phyloP scores from a whole-genome alignment of 2,113 vertebrate genomes.

The Calonectris borealis region DNA sequence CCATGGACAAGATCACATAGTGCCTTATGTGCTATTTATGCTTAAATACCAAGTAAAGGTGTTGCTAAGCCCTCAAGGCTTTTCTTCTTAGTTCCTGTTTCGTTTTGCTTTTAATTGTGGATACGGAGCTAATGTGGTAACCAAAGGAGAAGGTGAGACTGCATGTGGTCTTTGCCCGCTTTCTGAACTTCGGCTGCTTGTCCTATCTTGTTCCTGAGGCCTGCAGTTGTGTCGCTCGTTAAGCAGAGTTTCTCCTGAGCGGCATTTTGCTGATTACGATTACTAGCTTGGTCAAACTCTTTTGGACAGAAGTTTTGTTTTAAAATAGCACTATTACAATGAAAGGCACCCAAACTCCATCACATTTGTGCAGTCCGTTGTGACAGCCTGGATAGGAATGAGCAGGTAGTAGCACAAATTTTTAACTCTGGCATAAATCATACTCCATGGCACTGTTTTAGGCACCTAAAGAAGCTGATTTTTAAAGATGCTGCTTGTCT shows the following conservation, averaged over 20 bases:
- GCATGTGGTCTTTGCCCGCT: neutral
- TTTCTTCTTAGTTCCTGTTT: neutral
- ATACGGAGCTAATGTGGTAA: neutral
- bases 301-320: neutral
- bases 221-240: neutral
- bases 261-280: neutral
- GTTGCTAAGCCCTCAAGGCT: neutral
- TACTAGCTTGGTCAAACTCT: neutral
- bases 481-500: slow-evolving; percentile 13
- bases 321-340: neutral
- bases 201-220: neutral
- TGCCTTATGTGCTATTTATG: neutral
- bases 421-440: neutral
- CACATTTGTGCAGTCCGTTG: neutral
- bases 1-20: neutral
- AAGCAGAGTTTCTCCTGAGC: neutral
- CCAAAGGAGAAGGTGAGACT: neutral
- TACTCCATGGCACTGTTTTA: neutral
- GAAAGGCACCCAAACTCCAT: neutral
- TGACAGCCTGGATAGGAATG: neutral
- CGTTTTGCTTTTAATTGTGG: neutral
- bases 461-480: neutral
- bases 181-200: neutral
- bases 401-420: neutral
- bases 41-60: neutral